A percentile compares a stretch with the other conserved stretches of the same genome.
phyloP scores from a whole-genome alignment of 2,113 vertebrate genomes.

The Hepsetus odoe region DNA sequence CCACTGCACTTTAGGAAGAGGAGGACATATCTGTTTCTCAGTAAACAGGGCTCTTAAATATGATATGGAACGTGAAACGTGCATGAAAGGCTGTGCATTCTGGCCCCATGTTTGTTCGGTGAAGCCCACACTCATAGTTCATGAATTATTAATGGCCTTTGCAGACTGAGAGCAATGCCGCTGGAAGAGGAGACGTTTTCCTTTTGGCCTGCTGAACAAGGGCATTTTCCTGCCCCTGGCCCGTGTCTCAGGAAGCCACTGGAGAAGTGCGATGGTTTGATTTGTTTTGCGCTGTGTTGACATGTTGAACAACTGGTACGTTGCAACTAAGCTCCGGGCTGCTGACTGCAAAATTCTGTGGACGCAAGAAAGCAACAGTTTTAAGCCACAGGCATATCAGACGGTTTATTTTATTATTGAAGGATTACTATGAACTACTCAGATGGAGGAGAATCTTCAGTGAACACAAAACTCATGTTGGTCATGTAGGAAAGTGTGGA shows the following conservation, averaged over 20 bases:
- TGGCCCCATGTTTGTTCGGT: slow-evolving; percentile 7
- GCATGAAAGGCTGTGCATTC: slow-evolving; percentile 36
- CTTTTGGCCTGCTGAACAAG: slow-evolving; percentile 28
- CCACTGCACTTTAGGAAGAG: background rate
- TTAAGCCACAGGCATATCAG: too few species aligned
- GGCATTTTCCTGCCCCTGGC: slow-evolving; percentile 13
- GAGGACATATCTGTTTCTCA: slow-evolving; percentile 7
- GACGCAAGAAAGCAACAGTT: background rate
- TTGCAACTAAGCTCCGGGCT: background rate
- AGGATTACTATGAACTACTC: too few species aligned
- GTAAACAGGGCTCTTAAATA: slow-evolving; percentile 34
- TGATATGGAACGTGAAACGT: slow-evolving; percentile 37
- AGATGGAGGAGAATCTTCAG: too few species aligned
- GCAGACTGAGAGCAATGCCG: slow-evolving; percentile 29
- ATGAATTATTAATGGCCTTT: slow-evolving; percentile 50
- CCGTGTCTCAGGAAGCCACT: background rate
- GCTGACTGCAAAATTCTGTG: background rate
- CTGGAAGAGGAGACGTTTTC: slow-evolving; percentile 32
- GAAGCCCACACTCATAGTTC: slow-evolving; percentile 15
- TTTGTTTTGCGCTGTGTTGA: slow-evolving; percentile 2
- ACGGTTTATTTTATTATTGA: too few species aligned
- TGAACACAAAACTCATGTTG: too few species aligned
- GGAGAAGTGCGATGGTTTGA: background rate
- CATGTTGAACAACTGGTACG: background rate
- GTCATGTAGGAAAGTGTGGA: too few species aligned